Evolutionary conservation across 2,888 invertebrate species (phyloP), one percentile per base, ranked within the genome.

Genomic region (Amaurobius ferox): DNA sequence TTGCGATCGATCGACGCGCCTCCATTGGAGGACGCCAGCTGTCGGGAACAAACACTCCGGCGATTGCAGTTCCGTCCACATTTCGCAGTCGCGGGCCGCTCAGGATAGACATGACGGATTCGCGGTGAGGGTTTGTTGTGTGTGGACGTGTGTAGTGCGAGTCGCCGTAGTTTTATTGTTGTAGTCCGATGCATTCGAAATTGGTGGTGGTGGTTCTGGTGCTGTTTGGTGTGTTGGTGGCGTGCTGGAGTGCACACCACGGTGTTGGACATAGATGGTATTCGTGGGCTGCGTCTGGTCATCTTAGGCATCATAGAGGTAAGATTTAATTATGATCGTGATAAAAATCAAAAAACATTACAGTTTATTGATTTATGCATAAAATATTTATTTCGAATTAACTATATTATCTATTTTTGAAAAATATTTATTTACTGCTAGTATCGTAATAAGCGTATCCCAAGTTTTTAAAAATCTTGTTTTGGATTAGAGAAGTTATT

Each of bases 281-380:
- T 26, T 86, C 86, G 0, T 86, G 86, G 86, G 86, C 86, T 19
- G 86, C 86, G 11, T 86, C 86, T 28, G 86, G 86, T 32, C 78
- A 86, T 19, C 68, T 86, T 16, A 78, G 86, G 70, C 86, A 86
- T 44, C 86, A 86, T 23, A 67, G 86, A 86, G 86, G 86, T 86
- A 86, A 26, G 70, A 1, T 0, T 35, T 35, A 9, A 35, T 35
- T 35, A 7, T 35, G 6, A 7, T 35, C 35, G n/a, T n/a, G n/a
- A n/a, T n/a, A n/a, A n/a, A n/a, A n/a, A n/a, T n/a, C n/a, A n/a
- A n/a, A n/a, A n/a, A n/a, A n/a, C n/a, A n/a, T n/a, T n/a, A n/a
- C n/a, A n/a, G n/a, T n/a, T n/a, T n/a, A n/a, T n/a, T n/a, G n/a
- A n/a, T n/a, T n/a, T n/a, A n/a, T n/a, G n/a, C n/a, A n/a, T n/a